These are phyloP conservation scores for Triplophysa siluroides DNA, from an alignment of 2,113 vertebrate species.

Conservation along the genomic window DNA sequence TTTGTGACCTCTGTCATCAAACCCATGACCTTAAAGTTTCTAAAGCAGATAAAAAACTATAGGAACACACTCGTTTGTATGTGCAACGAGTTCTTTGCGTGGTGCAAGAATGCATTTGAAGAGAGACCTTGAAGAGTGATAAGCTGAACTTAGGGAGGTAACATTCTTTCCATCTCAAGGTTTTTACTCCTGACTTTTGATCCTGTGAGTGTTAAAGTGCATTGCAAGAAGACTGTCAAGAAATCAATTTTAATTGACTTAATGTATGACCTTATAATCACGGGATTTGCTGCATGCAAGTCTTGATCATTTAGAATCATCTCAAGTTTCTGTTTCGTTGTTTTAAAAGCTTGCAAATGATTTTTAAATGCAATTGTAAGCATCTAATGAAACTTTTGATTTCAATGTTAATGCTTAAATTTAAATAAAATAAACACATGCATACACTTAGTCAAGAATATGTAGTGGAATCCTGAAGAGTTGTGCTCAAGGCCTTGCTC, in stretches of 20 bases:
- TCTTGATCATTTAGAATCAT: not conserved
- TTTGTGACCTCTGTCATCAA: too few relatives aligned
- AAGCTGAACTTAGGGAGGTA: constrained; percentile 17
- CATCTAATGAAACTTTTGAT: not conserved
- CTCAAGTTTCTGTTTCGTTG: not conserved
- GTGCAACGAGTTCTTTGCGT: not conserved
- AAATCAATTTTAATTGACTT: not conserved
- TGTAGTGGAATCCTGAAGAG: constrained; percentile 30
- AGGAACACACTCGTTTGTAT: not conserved
- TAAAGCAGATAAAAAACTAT: too few relatives aligned
- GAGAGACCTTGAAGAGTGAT: constrained; percentile 31
- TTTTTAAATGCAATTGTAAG: not conserved
- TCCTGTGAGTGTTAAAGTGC: not conserved
- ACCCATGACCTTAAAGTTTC: too few relatives aligned
- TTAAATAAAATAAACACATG: constrained; percentile 8
- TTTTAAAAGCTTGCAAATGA: not conserved
- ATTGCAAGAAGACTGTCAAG: not conserved
- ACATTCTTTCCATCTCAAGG: constrained; percentile 37
- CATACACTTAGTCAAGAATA: constrained; percentile 32
- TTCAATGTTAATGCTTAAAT: not conserved
- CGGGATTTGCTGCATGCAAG: not conserved
- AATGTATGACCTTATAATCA: not conserved
- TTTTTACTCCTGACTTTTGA: not conserved
- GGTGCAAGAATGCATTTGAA: not conserved
- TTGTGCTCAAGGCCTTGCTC: constrained; percentile 55